Base-by-base conservation (phyloP, 2,113 vertebrate genomes). In the Sigmodon hispidus region DNA sequence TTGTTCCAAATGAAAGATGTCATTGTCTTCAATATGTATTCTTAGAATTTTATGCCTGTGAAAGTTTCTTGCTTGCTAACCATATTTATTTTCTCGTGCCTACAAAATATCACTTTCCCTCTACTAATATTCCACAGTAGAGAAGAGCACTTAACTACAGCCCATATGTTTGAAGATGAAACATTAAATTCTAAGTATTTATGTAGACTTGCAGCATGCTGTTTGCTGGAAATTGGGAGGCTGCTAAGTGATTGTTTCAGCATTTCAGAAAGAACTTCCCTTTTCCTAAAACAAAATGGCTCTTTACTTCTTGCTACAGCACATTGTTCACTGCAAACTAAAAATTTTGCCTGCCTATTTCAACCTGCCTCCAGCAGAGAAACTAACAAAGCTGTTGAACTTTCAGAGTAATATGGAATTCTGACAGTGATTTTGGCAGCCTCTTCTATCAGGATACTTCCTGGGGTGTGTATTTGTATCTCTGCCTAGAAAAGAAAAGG, bases 201-300 rank as follows among this genome's bases (percentile, higher is more conserved):
- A 52, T 96, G 76, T 84, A 96, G 95, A 96, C 92, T 76, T 73
- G 75, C 75, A 85, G 90, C 96, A 95, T 93, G 90, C 95, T 96
- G 80, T 93, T 97, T 92, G 76, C 77, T 95, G 48, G 77, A 96
- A 97, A 97, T 83, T 95, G 94, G 94, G 57, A 96, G 43, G 89
- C 96, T 97, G 95, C 55, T 97, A 94, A 97, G 75, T 80, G 90
- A 95, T 36, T 89, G 59, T 86, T 97, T 95, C 95, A 87, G 7
- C 92, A 87, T 94, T 97, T 97, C 81, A 83, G 67, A 96, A 50
- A 73, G 89, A 89, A 94, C 87, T 95, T 96, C 61, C 55, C 92
- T 97, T 98, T 80, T 87, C 94, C 93, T 96, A 92, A 97, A 96
- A 97, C 90, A 97, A 97, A 97, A 97, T 95, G 94, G 55, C 67